These are phyloP conservation scores for Nyctereutes procyonoides DNA, from an alignment of 2,113 vertebrate species.

Conservation along the genomic window DNA sequence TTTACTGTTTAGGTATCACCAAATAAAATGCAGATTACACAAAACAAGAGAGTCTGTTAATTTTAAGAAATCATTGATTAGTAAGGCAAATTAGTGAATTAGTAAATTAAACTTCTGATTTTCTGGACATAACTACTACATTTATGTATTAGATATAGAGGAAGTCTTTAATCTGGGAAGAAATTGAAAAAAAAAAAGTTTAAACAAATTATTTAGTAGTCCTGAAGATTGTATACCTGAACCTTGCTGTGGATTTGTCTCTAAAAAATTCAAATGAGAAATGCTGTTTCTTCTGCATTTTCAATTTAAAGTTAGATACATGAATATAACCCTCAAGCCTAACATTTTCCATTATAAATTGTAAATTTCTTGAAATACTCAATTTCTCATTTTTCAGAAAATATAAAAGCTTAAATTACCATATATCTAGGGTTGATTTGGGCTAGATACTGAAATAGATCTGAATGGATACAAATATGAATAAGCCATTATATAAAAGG, in stretches of 20 bases:
- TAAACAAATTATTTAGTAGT: not conserved
- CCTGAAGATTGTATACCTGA: constrained; percentile 43
- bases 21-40: not conserved
- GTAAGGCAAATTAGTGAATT: not conserved
- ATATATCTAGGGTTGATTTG: not conserved
- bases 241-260: not conserved
- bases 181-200: constrained; percentile 51
- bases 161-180: constrained; percentile 55
- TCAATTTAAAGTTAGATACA: constrained; percentile 23
- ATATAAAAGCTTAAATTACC: not conserved
- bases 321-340: not conserved
- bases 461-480: not conserved
- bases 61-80: constrained; percentile 33
- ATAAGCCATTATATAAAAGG: not conserved
- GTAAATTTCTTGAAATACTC: not conserved
- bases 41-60: not conserved
- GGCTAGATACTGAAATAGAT: not conserved
- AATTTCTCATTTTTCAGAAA: constrained; percentile 34
- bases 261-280: not conserved
- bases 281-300: not conserved
- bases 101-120: not conserved
- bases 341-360: not conserved
- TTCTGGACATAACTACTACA: constrained; percentile 43
- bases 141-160: not conserved
- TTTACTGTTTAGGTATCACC: constrained; percentile 31